Base-by-base conservation (phyloP, 2,113 vertebrate species). In the Caretta caretta region DNA sequence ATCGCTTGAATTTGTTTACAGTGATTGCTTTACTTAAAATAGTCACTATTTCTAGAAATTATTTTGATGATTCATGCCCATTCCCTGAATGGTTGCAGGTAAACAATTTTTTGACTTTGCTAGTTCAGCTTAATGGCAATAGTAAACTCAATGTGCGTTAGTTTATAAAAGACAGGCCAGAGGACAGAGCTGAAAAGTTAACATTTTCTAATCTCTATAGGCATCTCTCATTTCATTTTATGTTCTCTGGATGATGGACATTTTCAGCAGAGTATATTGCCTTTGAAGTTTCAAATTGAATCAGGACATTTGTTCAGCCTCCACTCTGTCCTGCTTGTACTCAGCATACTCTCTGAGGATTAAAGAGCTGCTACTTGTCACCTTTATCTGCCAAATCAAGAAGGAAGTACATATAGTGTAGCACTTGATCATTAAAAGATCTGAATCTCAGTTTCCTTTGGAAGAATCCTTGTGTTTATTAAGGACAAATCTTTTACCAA, bases 351-450 rank as follows among this genome's bases (percentile, higher is more conserved):
- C 89, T 97, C 59, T 89, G 83, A 93, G 88, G 82, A 94, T 90
- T 97, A 93, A 96, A 93, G 83, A 95, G 20, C 82, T 96, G 11
- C 38, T 94, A 89, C 69, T 93, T 95, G 82, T 95, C 94, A 95
- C 89, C 87, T 95, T 97, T 96, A 95, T 96, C 86, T 85, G 80
- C 59, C 80, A 91, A 96, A 94, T 96, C 90, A 96, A 86, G 96
- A 96, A 90, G 17, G n/a, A 98, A 94, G 65, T 80, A 10, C 17
- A 80, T 89, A 46, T 25, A 80, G 42, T 81, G 57, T 54, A 90
- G 56, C 27, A 89, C 53, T 95, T 94, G 90, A 94, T 97, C 95
- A 92, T 81, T 88, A 83, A 93, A 96, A 94, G 87, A 90, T 87
- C 94, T 96, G 90, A 97, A 94, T 96, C 89, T 92, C 16, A 19